Evolutionary conservation across 2,113 vertebrate genomes (phyloP).

Genomic region (Dolichallabes microphthalmus): DNA sequence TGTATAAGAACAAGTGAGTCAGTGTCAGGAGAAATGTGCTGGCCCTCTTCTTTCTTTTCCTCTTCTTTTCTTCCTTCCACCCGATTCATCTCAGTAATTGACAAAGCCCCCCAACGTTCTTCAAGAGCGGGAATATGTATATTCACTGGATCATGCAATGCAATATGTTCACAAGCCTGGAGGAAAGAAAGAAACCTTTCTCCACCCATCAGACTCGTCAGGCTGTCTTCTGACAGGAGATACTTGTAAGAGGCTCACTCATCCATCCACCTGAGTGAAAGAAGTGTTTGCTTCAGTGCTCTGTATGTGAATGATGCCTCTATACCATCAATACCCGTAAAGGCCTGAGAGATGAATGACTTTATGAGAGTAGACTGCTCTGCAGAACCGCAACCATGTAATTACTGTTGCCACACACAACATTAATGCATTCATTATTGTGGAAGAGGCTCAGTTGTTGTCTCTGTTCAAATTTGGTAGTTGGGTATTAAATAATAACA

Average conservation of each 20-base stretch:
- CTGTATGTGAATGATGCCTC: slow-evolving; percentile 56
- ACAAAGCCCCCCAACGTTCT: slow-evolving; percentile 48
- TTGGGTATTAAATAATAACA: background rate
- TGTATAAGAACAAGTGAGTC: slow-evolving; percentile 64
- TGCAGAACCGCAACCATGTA: slow-evolving; percentile 32
- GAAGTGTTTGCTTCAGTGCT: slow-evolving; percentile 72
- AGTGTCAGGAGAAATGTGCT: slow-evolving; percentile 62
- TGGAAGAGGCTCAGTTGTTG: slow-evolving; percentile 15
- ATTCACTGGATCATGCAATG: slow-evolving; percentile 68
- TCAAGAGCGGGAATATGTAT: slow-evolving; percentile 57
- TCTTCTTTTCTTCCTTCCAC: slow-evolving; percentile 50
- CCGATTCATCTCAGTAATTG: slow-evolving; percentile 52
- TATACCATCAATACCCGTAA: slow-evolving; percentile 56
- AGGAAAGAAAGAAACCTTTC: slow-evolving; percentile 74
- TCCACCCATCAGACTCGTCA: slow-evolving; percentile 66
- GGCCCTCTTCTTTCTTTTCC: slow-evolving; percentile 45
- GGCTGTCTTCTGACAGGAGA: slow-evolving; percentile 59
- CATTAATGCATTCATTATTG: slow-evolving; percentile 36
- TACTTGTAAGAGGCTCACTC: slow-evolving; percentile 74
- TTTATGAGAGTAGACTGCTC: slow-evolving; percentile 28
- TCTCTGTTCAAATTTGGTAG: slow-evolving; percentile 40
- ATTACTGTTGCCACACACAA: slow-evolving; percentile 37
- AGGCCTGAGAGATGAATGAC: slow-evolving; percentile 49
- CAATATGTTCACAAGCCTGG: slow-evolving; percentile 64
- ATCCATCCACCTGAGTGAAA: slow-evolving; percentile 74